phyloP scores from a whole-genome alignment of 2,888 invertebrate genomes.

The Idaea aversata region DNA sequence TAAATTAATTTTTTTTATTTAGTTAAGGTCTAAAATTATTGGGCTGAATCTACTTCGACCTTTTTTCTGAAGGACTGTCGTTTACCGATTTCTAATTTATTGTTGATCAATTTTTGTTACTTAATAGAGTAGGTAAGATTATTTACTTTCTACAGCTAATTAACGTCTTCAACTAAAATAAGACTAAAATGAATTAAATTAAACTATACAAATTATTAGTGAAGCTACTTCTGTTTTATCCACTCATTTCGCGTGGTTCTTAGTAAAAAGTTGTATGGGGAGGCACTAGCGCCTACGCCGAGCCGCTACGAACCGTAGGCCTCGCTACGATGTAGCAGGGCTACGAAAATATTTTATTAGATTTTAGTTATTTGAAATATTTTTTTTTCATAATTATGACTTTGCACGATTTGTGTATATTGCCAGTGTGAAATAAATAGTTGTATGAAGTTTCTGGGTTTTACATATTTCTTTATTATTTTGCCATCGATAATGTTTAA shows the following conservation, averaged over 20 bases:
- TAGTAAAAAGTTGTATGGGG: conserved; percentile 76
- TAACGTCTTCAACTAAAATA: neutral
- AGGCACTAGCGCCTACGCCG: conserved; percentile 57
- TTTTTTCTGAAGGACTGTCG: too few relatives aligned
- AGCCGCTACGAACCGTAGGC: conserved; percentile 52
- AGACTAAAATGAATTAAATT: neutral
- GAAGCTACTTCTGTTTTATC: conserved; percentile 78
- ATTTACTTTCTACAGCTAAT: neutral
- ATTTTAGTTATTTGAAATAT: conserved; percentile 21
- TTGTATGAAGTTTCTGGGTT: too few relatives aligned
- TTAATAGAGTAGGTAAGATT: too few relatives aligned
- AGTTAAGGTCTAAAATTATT: too few relatives aligned
- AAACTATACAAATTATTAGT: conserved; percentile 35
- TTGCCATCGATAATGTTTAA: too few relatives aligned
- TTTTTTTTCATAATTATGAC: neutral
- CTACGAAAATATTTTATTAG: conserved; percentile 39
- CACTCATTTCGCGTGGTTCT: conserved; percentile 79
- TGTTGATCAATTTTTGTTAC: too few relatives aligned
- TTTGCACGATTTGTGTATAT: neutral
- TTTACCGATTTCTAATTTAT: too few relatives aligned
- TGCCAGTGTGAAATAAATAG: too few relatives aligned
- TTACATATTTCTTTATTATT: too few relatives aligned
- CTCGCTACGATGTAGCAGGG: conserved; percentile 48
- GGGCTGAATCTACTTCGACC: too few relatives aligned
- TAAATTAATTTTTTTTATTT: too few relatives aligned